Evolutionary conservation across 2,797 vertebrate genomes (phyloP).

Genomic region (Acanthurus lineatus): DNA sequence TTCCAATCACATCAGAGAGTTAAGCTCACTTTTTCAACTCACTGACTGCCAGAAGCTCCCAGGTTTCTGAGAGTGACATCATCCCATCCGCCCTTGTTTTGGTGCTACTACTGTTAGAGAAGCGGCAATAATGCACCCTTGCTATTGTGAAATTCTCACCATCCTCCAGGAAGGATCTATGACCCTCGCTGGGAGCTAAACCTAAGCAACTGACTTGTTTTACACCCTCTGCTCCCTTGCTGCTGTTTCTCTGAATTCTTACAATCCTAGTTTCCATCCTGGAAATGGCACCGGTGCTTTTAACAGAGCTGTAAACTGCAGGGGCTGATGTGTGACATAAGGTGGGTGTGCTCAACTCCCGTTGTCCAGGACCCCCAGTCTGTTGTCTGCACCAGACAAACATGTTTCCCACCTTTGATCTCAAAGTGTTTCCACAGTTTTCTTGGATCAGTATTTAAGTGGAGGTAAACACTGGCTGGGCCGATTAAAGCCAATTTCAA

Average conservation of each 20-base stretch:
- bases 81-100: slow-evolving; percentile 10
- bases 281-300: slow-evolving; percentile 1
- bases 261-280: not conserved
- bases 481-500: not conserved
- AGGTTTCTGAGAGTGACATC: slow-evolving; percentile 28
- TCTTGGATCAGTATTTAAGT: not conserved
- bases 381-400: not conserved
- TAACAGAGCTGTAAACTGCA: not conserved
- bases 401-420: slow-evolving; percentile 8
- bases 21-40: slow-evolving; percentile 9
- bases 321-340: not conserved
- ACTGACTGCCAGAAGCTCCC: not conserved
- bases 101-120: slow-evolving; percentile 6
- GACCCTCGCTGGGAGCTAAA: slow-evolving; percentile 5
- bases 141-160: slow-evolving; percentile 20
- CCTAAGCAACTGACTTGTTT: slow-evolving; percentile 17
- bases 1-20: slow-evolving; percentile 6
- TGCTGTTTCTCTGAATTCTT: slow-evolving; percentile 8
- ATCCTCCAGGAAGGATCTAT: slow-evolving; percentile 22
- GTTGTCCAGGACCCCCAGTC: slow-evolving; percentile 9
- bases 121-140: not conserved
- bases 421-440: slow-evolving; percentile 6
- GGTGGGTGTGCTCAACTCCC: slow-evolving; percentile 11
- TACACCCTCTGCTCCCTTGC: slow-evolving; percentile 7
- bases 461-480: not conserved